A percentile compares a stretch with the other conserved stretches of the same genome.
Conservation (phyloP, 2,888 invertebrate genomes). For the Ptychoptera albimana region DNA sequence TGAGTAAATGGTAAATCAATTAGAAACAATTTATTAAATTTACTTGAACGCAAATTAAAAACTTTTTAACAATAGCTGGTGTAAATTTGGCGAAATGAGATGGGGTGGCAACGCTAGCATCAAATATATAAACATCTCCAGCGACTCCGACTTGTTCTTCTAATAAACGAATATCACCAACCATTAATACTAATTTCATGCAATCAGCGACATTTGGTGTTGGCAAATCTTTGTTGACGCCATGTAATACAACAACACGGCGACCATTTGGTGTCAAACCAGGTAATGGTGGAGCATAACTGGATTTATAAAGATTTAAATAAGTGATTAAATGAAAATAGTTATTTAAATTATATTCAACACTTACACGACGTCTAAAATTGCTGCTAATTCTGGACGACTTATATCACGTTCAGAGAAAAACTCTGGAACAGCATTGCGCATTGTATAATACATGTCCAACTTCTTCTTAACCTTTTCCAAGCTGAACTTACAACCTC, state of each 20-base stretch:
- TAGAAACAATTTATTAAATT: no score
- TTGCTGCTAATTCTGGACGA: constrained; percentile 53
- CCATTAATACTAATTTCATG: constrained; percentile 71
- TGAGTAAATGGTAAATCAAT: no score
- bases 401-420: constrained; percentile 60
- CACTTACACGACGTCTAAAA: constrained; percentile 52
- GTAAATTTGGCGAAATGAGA: constrained; percentile 73
- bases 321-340: not conserved
- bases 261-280: constrained; percentile 68
- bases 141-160: constrained; percentile 70
- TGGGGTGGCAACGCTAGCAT: constrained; percentile 62
- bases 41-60: constrained; percentile 61
- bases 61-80: constrained; percentile 66
- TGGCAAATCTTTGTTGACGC: constrained; percentile 49
- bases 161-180: constrained; percentile 62
- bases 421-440: constrained; percentile 67
- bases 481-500: constrained; percentile 73
- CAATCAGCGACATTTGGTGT: constrained; percentile 58
- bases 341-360: not conserved
- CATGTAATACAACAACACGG: constrained; percentile 59
- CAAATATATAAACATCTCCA: constrained; percentile 68
- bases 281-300: constrained; percentile 64
- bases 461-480: constrained; percentile 73
- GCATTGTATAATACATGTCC: constrained; percentile 81
- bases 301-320: constrained; percentile 23